Evolutionary conservation across 2,888 invertebrate genomes (phyloP).

Genomic region (Bellardia pandia): DNA sequence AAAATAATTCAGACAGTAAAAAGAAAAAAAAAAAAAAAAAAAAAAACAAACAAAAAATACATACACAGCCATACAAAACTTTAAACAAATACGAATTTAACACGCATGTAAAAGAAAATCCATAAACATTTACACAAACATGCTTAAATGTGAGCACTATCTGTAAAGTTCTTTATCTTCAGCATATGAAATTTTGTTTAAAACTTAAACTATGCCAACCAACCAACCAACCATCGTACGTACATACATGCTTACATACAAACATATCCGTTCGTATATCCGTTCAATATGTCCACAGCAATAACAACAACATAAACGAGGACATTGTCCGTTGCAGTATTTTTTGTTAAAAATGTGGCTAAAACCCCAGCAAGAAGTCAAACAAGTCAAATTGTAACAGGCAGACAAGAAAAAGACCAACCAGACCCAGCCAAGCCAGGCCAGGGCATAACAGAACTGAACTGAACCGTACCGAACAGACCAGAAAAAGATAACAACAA

Average conservation of each 20-base stretch:
- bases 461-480: background rate
- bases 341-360: conserved; percentile 60
- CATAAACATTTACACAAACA: conserved; percentile 28
- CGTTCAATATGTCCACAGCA: conserved; percentile 34
- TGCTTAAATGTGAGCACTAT: background rate
- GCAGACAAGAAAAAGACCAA: conserved; percentile 19
- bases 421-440: conserved; percentile 22
- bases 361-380: conserved; percentile 67
- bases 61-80: background rate
- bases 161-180: conserved; percentile 8
- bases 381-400: conserved; percentile 69
- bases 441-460: conserved; percentile 2
- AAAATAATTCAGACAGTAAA: conserved; percentile 21
- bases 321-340: conserved; percentile 69
- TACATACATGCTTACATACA: conserved; percentile 8
- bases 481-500: conserved; percentile 21
- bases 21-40: conserved; percentile 4
- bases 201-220: conserved; percentile 56
- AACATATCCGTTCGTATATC: conserved; percentile 56
- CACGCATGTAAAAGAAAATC: conserved; percentile 56
- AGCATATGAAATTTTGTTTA: conserved; percentile 38
- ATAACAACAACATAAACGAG: conserved; percentile 52
- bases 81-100: conserved; percentile 51
- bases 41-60: conserved; percentile 18
- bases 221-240: background rate